Percentiles rank a stretch among this genome's conserved stretches.
phyloP scores from a whole-genome alignment of 2,797 vertebrate species.

The Sitta carolinensis region DNA sequence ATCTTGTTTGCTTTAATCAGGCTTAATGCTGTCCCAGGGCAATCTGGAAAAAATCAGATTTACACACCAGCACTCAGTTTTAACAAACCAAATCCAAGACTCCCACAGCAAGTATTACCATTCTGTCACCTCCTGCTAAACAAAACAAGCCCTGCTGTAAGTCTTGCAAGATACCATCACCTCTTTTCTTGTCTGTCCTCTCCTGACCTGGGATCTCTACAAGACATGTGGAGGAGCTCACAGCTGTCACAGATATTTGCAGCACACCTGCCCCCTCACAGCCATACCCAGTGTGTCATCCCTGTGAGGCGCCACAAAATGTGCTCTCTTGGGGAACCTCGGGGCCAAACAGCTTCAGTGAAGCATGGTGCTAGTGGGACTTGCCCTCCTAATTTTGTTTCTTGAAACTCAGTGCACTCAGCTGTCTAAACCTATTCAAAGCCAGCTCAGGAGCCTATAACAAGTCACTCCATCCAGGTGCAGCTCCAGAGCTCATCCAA shows the following conservation, averaged over 20 bases:
- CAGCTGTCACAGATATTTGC: not conserved
- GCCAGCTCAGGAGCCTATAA: not conserved
- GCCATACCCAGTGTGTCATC: not conserved
- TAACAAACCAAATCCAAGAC: not conserved
- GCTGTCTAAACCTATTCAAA: not conserved
- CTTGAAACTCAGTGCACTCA: not conserved
- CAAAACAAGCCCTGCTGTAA: not conserved
- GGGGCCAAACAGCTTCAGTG: not conserved
- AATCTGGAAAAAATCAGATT: not conserved
- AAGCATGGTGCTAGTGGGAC: fast-evolving
- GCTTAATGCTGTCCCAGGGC: not conserved
- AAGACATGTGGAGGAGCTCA: not conserved
- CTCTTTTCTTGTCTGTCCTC: not conserved
- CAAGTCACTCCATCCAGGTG: not conserved
- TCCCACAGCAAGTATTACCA: not conserved
- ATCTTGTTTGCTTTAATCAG: not conserved
- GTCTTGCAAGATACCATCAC: not conserved
- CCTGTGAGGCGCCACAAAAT: not conserved
- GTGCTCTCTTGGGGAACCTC: not conserved
- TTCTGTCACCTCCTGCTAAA: not conserved
- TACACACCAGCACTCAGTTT: not conserved
- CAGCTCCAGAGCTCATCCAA: not conserved
- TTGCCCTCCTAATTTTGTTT: not conserved
- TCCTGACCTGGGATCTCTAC: not conserved
- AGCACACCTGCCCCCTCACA: not conserved